phyloP scores from a whole-genome alignment of 2,888 invertebrate genomes.

The Sialis lutaria region DNA sequence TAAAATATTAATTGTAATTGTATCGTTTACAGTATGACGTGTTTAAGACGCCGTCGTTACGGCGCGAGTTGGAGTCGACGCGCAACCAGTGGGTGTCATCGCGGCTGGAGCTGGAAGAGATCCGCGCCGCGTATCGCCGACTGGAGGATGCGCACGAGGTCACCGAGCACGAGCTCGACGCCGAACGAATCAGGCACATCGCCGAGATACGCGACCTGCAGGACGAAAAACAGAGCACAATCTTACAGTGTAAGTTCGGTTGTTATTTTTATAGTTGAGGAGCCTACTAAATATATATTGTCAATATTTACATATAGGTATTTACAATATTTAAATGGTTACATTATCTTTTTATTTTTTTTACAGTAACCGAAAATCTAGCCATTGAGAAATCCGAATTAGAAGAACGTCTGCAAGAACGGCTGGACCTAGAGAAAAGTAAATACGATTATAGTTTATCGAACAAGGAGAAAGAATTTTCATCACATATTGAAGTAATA shows the following conservation, averaged over 20 bases:
- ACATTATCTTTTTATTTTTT: no score
- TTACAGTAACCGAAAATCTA: conserved; percentile 21
- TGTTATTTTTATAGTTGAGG: no score
- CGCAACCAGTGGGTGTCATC: conserved; percentile 27
- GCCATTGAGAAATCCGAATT: conserved; percentile 18
- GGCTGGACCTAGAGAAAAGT: conserved; percentile 8
- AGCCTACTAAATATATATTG: neutral
- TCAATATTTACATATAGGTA: no score
- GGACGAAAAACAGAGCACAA: no score
- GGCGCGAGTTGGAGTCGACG: conserved; percentile 29
- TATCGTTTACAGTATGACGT: conserved; percentile 35
- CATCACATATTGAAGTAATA: conserved; percentile 16
- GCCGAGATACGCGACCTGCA: conserved; percentile 15
- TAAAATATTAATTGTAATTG: conserved; percentile 6
- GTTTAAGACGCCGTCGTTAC: conserved; percentile 34
- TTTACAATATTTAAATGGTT: no score
- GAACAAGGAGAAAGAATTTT: no score
- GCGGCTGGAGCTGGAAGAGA: conserved; percentile 28
- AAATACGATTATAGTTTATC: conserved; percentile 15
- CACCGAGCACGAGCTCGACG: conserved; percentile 19
- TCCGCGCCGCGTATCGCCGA: conserved; percentile 20
- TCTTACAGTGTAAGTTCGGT: no score
- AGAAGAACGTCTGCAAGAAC: conserved; percentile 15
- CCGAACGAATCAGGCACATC: conserved; percentile 18
- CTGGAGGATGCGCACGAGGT: conserved; percentile 24